Evolutionary conservation across 2,888 invertebrate genomes (phyloP).

Genomic region (Megaustenia siamemsis): DNA sequence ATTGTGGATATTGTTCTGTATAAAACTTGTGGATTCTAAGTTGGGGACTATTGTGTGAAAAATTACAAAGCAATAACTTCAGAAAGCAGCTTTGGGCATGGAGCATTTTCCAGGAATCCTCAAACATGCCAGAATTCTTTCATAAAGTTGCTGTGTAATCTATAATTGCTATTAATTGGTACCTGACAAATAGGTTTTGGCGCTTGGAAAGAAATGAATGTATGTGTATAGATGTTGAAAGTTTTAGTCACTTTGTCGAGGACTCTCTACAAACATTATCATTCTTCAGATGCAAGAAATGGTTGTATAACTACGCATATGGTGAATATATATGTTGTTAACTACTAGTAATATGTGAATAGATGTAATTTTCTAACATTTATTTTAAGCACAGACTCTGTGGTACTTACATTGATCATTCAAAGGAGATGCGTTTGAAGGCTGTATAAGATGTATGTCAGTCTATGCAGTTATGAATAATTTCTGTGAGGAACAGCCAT

Average conservation of each 20-base stretch:
- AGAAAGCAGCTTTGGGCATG: background rate
- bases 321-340: no score
- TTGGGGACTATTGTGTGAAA: background rate
- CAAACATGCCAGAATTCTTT: no score
- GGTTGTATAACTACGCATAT: no score
- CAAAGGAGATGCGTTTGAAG: background rate
- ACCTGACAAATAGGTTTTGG: background rate
- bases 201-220: background rate
- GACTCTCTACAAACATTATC: background rate
- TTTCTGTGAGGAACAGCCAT: background rate
- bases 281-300: background rate
- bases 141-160: background rate
- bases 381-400: no score
- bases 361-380: no score
- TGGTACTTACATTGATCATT: no score
- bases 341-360: no score
- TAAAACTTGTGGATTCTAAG: background rate
- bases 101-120: background rate
- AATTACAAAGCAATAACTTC: constrained; percentile 37
- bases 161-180: no score
- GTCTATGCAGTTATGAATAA: no score
- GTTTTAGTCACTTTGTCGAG: background rate
- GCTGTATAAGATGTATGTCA: background rate
- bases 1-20: background rate
- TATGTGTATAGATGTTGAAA: background rate